Evolutionary conservation across 2,797 vertebrate genomes (phyloP).

Genomic region (Rhabdomys pumilio): DNA sequence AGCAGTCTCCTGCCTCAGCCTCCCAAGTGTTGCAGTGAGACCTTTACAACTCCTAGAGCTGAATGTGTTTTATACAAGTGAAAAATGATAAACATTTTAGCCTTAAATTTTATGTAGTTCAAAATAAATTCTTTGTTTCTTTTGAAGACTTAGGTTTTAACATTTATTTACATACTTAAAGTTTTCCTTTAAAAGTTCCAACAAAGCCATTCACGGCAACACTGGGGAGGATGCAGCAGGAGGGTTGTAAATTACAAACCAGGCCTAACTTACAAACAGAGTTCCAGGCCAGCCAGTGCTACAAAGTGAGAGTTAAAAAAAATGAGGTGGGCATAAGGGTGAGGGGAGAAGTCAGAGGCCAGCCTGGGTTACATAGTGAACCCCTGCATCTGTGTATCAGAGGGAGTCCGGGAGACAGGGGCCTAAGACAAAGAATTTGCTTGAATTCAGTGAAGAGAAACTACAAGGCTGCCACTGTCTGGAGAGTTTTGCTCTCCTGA

Average conservation of each 20-base stretch:
- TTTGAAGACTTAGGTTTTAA: conserved; percentile 42
- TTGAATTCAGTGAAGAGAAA: background rate
- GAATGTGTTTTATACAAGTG: background rate
- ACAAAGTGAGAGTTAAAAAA: background rate
- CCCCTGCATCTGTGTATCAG: background rate
- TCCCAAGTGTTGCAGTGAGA: background rate
- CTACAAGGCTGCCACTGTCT: background rate
- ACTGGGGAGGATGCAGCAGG: background rate
- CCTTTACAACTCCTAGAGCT: background rate
- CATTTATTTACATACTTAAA: background rate
- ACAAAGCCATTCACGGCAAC: background rate
- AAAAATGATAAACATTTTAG: conserved; percentile 36
- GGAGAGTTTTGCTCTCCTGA: conserved; percentile 23
- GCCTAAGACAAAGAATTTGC: background rate
- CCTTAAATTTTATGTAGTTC: conserved; percentile 27
- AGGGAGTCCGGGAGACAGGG: background rate
- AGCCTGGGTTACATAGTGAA: background rate
- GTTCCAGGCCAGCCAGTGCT: background rate
- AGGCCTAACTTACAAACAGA: background rate
- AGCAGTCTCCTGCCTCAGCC: background rate
- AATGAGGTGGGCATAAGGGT: no score
- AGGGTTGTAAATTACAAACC: background rate
- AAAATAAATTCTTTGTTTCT: conserved; percentile 32
- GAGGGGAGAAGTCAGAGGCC: background rate
- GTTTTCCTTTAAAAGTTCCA: conserved; percentile 50